Base-by-base conservation (phyloP, 2,113 vertebrate genomes). In the Rhinopomastus cyanomelas region DNA sequence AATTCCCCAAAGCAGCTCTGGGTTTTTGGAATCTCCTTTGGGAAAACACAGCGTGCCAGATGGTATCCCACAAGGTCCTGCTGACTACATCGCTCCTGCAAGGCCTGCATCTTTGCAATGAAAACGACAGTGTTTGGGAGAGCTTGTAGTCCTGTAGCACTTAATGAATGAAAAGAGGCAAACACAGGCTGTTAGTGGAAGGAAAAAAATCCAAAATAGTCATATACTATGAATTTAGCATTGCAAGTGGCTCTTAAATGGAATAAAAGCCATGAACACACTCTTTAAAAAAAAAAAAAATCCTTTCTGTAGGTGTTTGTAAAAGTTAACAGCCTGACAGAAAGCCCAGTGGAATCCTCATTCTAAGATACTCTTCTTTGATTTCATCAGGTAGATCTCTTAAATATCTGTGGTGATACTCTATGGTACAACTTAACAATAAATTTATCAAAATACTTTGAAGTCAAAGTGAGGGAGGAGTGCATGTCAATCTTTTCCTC, bases 61-160 rank as follows among this genome's bases (percentile, higher is more conserved):
- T 64, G 91, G 78, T 78, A 72, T 44, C 72, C 57, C 42, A 25
- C 48, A 15, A 5, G 53, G 74, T 81, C 80, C 65, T 15, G 73
- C 76, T 62, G 51, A 2, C 67, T 12, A 3, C 6, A 42, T 48
- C 55, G 65, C 94, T 59, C 34, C 61, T 55, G 64, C 52, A 60
- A 71, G 53, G 57, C 46, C 60, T 6, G 0, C 4, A 22, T 37
- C 66, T 30, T 9, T 1, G 2, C 59, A 15, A 1, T 0, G 14
- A 18, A 5, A 72, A 20, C 5, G 2, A 4, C 26, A 27, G 29
- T 0, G 29, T 37, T 60, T 27, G 61, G 10, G 56, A 16, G 0
- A 37, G 26, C 13, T 2, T 0, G 4, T 4, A 48, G 39, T 42
- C 34, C 17, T 8, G 16, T 2, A 30, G 65, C 21, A 9, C 36